These are phyloP conservation scores for Jaculus jaculus DNA, from an alignment of 2,113 vertebrate species.

Conservation along the genomic window DNA sequence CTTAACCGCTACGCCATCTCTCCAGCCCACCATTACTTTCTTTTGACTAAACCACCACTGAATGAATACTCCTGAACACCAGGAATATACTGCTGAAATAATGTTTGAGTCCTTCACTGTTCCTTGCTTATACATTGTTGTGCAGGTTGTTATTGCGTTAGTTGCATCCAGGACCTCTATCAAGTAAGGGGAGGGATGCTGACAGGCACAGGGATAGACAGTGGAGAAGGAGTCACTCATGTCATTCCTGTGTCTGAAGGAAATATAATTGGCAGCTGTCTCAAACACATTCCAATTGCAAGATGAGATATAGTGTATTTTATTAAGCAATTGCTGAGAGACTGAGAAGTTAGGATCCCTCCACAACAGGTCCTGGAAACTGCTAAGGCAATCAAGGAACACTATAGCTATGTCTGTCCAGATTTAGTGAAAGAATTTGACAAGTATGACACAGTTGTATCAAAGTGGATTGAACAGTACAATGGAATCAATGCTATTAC, in stretches of 20 bases:
- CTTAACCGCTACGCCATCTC: too few species aligned
- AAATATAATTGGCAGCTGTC: slow-evolving; percentile 99
- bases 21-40: too few species aligned
- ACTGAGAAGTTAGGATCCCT: slow-evolving; percentile 97
- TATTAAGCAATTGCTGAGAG: slow-evolving; percentile 96
- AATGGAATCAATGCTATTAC: slow-evolving; percentile 97
- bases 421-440: slow-evolving; percentile 99
- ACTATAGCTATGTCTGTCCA: slow-evolving; percentile 98
- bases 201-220: slow-evolving; percentile 98
- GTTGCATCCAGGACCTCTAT: slow-evolving; percentile 98
- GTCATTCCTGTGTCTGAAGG: slow-evolving; percentile 99
- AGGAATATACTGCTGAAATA: too few species aligned
- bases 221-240: slow-evolving; percentile 97
- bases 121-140: too few species aligned
- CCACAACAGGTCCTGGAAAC: too few species aligned
- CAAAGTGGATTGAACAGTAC: slow-evolving; percentile 99
- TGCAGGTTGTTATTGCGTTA: slow-evolving; percentile 95
- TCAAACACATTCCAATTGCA: slow-evolving; percentile 99
- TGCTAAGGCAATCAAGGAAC: slow-evolving; percentile 97
- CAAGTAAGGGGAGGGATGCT: slow-evolving; percentile 97
- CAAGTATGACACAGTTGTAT: slow-evolving; percentile 97
- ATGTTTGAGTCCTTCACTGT: too few species aligned
- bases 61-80: too few species aligned
- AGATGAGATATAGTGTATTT: slow-evolving; percentile 99
- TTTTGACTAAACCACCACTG: too few species aligned